Evolutionary conservation across 2,888 invertebrate genomes (phyloP).

Genomic region (Andricus curvator): DNA sequence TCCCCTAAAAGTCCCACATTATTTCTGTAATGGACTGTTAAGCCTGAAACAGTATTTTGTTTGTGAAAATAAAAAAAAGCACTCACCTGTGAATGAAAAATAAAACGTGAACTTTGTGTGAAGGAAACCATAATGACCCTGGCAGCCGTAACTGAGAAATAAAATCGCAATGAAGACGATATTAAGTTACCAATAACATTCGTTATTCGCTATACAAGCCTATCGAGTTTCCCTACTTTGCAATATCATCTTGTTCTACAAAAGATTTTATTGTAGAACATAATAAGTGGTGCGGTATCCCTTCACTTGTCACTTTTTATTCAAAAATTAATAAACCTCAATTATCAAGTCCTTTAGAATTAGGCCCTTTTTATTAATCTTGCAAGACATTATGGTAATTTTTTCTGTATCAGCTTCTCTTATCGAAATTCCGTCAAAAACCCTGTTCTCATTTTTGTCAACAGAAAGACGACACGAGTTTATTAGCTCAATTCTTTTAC

Average conservation of each 20-base stretch:
- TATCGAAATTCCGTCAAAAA: background rate
- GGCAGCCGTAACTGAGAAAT: slow-evolving; percentile 26
- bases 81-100: slow-evolving; percentile 2
- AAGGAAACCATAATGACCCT: slow-evolving; percentile 22
- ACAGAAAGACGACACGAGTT: slow-evolving; percentile 94
- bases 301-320: background rate
- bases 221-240: slow-evolving; percentile 20
- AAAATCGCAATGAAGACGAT: slow-evolving; percentile 22
- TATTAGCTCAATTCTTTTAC: slow-evolving; percentile 97
- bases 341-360: background rate
- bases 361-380: background rate
- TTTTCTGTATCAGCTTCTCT: background rate
- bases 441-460: slow-evolving; percentile 69
- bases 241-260: background rate
- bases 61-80: background rate
- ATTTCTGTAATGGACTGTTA: background rate
- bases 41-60: background rate
- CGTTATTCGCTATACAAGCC: slow-evolving; percentile 6
- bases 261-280: background rate
- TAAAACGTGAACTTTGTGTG: background rate
- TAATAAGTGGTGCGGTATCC: background rate
- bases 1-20: background rate
- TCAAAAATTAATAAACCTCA: background rate
- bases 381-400: background rate
- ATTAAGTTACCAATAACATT: slow-evolving; percentile 31